Percentiles rank a stretch among this genome's conserved stretches.
phyloP scores from a whole-genome alignment of 2,797 vertebrate species.

The Kryptopterus vitreolus region DNA sequence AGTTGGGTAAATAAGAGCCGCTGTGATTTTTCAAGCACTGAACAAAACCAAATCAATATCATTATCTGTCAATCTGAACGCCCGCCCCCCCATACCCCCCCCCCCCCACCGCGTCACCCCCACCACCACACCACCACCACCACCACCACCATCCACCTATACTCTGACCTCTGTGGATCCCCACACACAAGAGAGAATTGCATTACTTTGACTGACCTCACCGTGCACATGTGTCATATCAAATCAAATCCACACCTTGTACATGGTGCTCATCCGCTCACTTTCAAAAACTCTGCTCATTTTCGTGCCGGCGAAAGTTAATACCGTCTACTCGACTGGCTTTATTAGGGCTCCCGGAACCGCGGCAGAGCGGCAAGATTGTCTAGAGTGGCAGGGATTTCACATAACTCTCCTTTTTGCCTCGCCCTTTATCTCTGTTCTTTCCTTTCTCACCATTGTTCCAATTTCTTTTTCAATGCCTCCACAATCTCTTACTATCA shows the following conservation, averaged over 20 bases:
- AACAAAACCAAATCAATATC: slow-evolving; percentile 2
- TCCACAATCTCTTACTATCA: background rate
- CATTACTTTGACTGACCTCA: slow-evolving; percentile 44
- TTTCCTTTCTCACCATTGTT: slow-evolving; percentile 18
- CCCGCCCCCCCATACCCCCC: no score
- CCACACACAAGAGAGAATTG: slow-evolving; percentile 41
- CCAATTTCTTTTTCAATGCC: background rate
- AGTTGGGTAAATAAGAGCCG: background rate
- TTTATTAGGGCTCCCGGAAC: slow-evolving; percentile 44
- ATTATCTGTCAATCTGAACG: slow-evolving; percentile 3
- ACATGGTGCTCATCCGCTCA: slow-evolving; percentile 33
- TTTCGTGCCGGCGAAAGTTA: slow-evolving; percentile 53
- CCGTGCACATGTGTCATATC: slow-evolving; percentile 51
- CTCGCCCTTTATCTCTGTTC: background rate
- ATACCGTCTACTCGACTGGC: slow-evolving; percentile 49
- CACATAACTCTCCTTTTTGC: background rate
- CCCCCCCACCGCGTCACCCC: no score
- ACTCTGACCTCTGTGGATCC: slow-evolving; percentile 30
- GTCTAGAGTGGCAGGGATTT: slow-evolving; percentile 33
- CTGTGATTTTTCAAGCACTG: background rate
- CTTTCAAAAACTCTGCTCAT: slow-evolving; percentile 44
- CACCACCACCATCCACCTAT: no score
- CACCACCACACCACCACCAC: no score
- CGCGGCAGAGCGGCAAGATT: slow-evolving; percentile 46
- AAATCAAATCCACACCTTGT: slow-evolving; percentile 53